Base-by-base conservation (phyloP, 2,888 invertebrate genomes). In the Neoitamus cyanurus region DNA sequence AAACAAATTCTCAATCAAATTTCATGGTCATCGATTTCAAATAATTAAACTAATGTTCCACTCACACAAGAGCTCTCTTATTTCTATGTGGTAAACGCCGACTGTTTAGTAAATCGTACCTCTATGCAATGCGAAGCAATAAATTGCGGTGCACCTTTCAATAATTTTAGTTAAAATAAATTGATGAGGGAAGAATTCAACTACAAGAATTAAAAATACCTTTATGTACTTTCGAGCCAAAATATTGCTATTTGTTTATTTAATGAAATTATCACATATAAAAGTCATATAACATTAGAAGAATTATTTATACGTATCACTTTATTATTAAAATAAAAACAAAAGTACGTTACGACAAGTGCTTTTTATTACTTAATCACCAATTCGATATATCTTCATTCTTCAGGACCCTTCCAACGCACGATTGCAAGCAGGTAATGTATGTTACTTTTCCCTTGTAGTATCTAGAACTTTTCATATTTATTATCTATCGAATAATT, bases 291-390 rank as follows among this genome's bases (percentile, higher is more conserved):
- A 77, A 46, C 77, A 46, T 70, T 77, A 77, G 77, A 42, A 42
- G 7, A 77, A 77, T 25, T 77, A 77, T 77, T 77, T 77, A 77
- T 77, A 77, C 77, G 77, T 77, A 46, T 36, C 77, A 77, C 46
- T 42, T 77, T 77, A 77, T 77, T 77, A 77, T 77, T 77, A 77
- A 25, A 77, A 42, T 42, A 77, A 77, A 58, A 42, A 42, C 15
- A 77, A 25, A 42, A 77, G 77, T 77, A 77, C 77, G 77, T 77
- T 77, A 77, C 30, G 20, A 77, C 46, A 77, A 42, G 42, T 77
- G 77, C 77, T 77, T 46, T 77, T 77, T 77, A 42, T 77, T 77
- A 46, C 11, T 46, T 72, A 6, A 70, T 70, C 15, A 31, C n/a
- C 5, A 58, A 58, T 15, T 20, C 20, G 20, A 58, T 5, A 25